Evolutionary conservation across 2,113 vertebrate genomes (phyloP).

Genomic region (Calonectris borealis): DNA sequence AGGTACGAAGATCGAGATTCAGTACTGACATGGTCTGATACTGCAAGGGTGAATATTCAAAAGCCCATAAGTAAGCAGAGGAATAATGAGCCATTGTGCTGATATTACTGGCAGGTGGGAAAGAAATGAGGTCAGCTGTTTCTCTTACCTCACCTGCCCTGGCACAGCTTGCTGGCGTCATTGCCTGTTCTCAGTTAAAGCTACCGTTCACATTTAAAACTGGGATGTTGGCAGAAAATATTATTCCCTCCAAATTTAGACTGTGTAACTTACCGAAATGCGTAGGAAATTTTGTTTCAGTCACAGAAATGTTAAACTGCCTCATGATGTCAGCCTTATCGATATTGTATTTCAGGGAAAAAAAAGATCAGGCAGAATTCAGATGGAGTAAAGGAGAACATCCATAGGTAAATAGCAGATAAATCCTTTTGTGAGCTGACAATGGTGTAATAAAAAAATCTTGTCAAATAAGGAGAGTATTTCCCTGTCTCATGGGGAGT

Average conservation of each 20-base stretch:
- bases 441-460: not conserved
- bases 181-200: not conserved
- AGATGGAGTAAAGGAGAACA: not conserved
- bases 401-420: not conserved
- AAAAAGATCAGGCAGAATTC: not conserved
- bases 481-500: not conserved
- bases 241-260: not conserved
- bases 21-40: not conserved
- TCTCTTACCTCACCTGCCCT: not conserved
- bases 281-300: not conserved
- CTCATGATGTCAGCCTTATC: not conserved
- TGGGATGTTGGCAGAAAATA: not conserved
- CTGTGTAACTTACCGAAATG: not conserved
- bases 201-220: not conserved
- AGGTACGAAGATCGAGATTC: rapidly evolving
- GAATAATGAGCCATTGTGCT: not conserved
- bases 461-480: not conserved
- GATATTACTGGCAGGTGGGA: not conserved
- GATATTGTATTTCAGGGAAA: not conserved
- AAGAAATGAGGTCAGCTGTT: not conserved
- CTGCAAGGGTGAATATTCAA: not conserved
- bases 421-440: not conserved
- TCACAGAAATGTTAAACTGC: not conserved
- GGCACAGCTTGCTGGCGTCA: not conserved
- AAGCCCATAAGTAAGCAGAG: not conserved